A percentile compares a stretch with the other conserved stretches of the same genome.
phyloP scores from a whole-genome alignment of 2,888 invertebrate genomes.

The Lasioglossum oenotherae region DNA sequence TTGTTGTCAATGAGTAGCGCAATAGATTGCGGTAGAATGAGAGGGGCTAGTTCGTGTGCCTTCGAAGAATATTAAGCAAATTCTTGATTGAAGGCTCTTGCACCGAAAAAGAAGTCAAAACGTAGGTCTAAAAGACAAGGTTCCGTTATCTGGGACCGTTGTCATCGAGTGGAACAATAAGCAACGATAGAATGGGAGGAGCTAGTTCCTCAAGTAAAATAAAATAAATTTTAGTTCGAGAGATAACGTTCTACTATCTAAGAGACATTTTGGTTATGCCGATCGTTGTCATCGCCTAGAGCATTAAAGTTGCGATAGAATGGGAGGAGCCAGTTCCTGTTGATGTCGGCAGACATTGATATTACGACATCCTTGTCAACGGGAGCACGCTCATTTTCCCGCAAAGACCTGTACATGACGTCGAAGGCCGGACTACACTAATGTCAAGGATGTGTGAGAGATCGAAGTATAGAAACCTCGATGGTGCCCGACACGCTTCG shows the following conservation, averaged over 20 bases:
- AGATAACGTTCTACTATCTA: not conserved
- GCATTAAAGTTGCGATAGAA: not conserved
- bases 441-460: slow-evolving; percentile 71
- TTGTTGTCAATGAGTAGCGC: not conserved
- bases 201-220: too few species aligned
- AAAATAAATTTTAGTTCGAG: not conserved
- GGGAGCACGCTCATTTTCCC: slow-evolving; percentile 43
- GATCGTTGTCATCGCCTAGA: not conserved
- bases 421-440: slow-evolving; percentile 68
- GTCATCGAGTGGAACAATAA: too few species aligned
- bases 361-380: slow-evolving; percentile 38
- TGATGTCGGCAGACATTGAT: not conserved
- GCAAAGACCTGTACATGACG: slow-evolving; percentile 52
- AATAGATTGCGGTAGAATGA: not conserved
- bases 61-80: too few species aligned
- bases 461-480: slow-evolving; percentile 25
- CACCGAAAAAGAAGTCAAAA: not conserved
- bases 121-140: not conserved
- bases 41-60: not conserved
- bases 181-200: too few species aligned
- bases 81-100: not conserved
- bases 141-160: too few species aligned
- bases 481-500: slow-evolving; percentile 28
- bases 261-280: not conserved
- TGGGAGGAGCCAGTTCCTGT: not conserved